Conservation (phyloP, 2,797 vertebrate genomes). For the Macroramphosus scolopax region DNA sequence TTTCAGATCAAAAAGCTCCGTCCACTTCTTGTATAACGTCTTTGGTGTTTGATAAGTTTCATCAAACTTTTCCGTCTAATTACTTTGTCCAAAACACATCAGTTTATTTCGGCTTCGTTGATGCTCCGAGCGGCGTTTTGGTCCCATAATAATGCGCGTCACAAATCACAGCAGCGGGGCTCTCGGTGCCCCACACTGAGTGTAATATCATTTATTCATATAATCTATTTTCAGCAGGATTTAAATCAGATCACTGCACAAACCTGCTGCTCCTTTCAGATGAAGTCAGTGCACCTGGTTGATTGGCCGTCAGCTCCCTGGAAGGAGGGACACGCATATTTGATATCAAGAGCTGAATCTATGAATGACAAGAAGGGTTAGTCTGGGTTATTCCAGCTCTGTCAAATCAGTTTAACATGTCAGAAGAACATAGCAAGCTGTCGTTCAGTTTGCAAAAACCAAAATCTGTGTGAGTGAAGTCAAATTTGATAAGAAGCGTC, state of each 20-base stretch:
- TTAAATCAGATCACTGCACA: slow-evolving; percentile 11
- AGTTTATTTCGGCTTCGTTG: not conserved
- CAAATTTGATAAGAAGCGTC: slow-evolving; percentile 8
- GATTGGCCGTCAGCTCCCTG: slow-evolving; percentile 11
- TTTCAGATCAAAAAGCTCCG: too few relatives aligned
- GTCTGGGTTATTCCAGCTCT: slow-evolving; percentile 6
- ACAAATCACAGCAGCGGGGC: slow-evolving; percentile 6
- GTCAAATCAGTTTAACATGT: slow-evolving; percentile 1
- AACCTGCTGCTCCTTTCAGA: slow-evolving; percentile 8
- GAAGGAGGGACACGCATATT: slow-evolving; percentile 5
- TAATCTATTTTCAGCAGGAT: slow-evolving; percentile 6
- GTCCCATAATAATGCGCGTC: not conserved
- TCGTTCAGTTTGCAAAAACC: not conserved
- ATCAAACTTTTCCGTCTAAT: too few relatives aligned
- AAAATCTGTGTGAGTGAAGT: too few relatives aligned
- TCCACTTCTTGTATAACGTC: too few relatives aligned
- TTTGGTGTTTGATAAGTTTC: too few relatives aligned
- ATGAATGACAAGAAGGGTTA: too few relatives aligned
- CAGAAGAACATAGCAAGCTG: too few relatives aligned
- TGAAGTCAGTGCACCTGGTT: not conserved
- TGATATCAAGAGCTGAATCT: slow-evolving; percentile 1
- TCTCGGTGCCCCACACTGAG: not conserved
- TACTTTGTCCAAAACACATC: not conserved
- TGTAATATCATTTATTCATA: slow-evolving; percentile 27
- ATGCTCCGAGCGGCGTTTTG: not conserved